Base-by-base conservation (phyloP, 2,888 invertebrate species). In the Pseudanteris insignis region DNA sequence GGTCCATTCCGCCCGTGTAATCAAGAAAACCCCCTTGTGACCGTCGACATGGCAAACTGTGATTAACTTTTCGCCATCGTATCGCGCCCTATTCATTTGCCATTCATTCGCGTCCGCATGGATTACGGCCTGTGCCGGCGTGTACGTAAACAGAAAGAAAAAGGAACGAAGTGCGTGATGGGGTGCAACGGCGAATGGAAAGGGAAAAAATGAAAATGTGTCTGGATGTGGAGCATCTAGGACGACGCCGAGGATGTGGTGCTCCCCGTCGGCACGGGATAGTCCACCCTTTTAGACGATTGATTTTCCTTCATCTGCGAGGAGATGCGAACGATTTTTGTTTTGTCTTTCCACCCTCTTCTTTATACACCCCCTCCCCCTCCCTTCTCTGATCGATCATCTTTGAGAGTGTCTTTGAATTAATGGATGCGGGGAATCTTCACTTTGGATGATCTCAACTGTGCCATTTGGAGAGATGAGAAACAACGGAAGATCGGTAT, bases 61-160 rank as follows among this genome's bases (percentile, higher is more conserved):
- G 79, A 80, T 80, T 79, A 80, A 79, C 79, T 79, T 79, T 79
- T 79, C 76, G 75, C 72, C 76, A 71, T 76, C 70, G 70, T 70
- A 72, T 70, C 75, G 69, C 75, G 68, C 73, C 72, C 73, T 69
- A 78, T 79, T 79, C 78, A 78, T 79, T 79, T 78, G 74, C 76
- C 76, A 78, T 79, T 79, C 79, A 79, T 77, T 78, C 75, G 75
- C 71, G 74, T 78, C 76, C 76, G 73, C 75, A 72, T 72, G 75
- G 74, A 79, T 79, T 76, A 76, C 76, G 30, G 38, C n/a, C 59
- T 21, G 60, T 55, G 47, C 26, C 24, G 46, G 54, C 25, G 37
- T 41, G 53, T 50, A 48, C 34, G 26, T 44, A 50, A 44, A 58
- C 58, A 44, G 26, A 12, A 10, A 26, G 9, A n/a, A 26, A 18